phyloP scores from a whole-genome alignment of 2,888 invertebrate species.

The Apodemia zela region DNA sequence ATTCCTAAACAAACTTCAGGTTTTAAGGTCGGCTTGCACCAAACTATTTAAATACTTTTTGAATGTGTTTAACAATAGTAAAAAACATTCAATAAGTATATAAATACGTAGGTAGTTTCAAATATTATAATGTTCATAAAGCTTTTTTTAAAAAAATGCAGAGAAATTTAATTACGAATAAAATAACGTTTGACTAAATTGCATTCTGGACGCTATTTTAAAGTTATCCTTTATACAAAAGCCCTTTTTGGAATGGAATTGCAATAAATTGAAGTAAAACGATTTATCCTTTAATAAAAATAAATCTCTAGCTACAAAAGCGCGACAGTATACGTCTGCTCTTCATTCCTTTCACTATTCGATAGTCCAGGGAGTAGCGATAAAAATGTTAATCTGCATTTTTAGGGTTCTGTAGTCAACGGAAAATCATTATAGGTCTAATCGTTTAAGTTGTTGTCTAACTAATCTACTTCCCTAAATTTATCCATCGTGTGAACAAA shows the following conservation, averaged over 20 bases:
- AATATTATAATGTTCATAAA: too few relatives aligned
- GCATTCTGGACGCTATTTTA: background rate
- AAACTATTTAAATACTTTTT: too few relatives aligned
- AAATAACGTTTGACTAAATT: background rate
- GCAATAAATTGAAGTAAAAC: conserved; percentile 27
- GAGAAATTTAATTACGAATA: background rate
- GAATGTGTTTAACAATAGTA: too few relatives aligned
- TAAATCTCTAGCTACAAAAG: conserved; percentile 22
- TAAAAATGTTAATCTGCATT: conserved; percentile 14
- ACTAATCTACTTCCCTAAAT: too few relatives aligned
- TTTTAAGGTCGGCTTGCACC: too few relatives aligned
- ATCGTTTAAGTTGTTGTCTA: too few relatives aligned
- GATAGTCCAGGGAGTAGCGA: background rate
- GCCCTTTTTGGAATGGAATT: conserved; percentile 22
- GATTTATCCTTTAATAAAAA: conserved; percentile 31
- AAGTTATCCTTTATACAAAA: conserved; percentile 2
- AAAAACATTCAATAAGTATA: too few relatives aligned
- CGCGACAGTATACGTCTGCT: conserved; percentile 23
- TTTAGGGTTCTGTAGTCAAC: background rate
- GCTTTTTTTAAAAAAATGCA: background rate
- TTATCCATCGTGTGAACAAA: too few relatives aligned
- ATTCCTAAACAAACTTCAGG: too few relatives aligned
- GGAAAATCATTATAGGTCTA: conserved; percentile 19
- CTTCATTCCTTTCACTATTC: conserved; percentile 38
- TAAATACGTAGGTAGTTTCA: too few relatives aligned